Conservation (phyloP, 2,113 vertebrate species). For the Platycercus adscitus region DNA sequence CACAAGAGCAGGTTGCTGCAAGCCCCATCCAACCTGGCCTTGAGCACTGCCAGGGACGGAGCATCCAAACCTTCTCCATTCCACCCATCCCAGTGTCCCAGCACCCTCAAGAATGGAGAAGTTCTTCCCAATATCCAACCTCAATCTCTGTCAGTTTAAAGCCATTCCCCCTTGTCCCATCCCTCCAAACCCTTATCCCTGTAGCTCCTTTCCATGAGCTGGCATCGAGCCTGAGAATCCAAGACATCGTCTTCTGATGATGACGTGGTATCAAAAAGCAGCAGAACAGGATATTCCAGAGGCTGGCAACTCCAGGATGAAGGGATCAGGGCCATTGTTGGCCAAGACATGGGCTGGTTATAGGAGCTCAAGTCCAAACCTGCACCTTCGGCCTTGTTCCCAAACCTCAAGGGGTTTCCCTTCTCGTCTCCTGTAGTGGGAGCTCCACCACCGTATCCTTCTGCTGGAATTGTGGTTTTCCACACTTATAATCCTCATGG, state of each 20-base stretch:
- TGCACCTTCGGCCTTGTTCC: background rate
- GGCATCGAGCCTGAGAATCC: background rate
- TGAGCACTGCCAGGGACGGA: background rate
- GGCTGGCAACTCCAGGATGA: background rate
- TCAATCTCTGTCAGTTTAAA: background rate
- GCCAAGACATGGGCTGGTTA: background rate
- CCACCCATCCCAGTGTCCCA: background rate
- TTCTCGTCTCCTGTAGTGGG: background rate
- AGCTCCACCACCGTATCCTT: background rate
- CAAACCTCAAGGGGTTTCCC: background rate
- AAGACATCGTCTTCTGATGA: background rate
- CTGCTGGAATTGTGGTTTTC: background rate
- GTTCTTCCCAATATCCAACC: background rate
- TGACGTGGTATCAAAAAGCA: background rate
- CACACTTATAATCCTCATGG: background rate
- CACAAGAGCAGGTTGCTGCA: background rate
- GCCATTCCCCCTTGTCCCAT: background rate
- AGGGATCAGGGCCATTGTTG: background rate
- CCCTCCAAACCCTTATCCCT: background rate
- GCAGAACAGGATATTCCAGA: background rate
- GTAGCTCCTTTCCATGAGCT: background rate
- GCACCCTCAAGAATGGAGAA: background rate
- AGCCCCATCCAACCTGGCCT: background rate
- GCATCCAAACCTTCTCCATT: background rate
- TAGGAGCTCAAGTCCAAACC: background rate